Evolutionary conservation across 1,140 invertebrate species (phyloP).

Genomic region (Drosophila auraria): DNA sequence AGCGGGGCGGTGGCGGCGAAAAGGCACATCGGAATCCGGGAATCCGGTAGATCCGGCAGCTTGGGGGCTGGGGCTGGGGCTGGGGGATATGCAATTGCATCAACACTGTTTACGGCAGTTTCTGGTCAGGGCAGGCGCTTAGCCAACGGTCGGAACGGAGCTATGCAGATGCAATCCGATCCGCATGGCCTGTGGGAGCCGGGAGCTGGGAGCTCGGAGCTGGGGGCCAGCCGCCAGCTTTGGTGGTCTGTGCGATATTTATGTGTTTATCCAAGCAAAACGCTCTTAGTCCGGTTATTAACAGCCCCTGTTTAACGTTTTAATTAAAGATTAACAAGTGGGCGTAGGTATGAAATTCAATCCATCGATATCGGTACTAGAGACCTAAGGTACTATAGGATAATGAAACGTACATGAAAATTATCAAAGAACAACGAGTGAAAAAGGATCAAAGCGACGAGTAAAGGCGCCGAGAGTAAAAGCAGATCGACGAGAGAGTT

Average conservation of each 20-base stretch:
- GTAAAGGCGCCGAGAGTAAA: not conserved
- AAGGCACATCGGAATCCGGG: conserved; percentile 13
- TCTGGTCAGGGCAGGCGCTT: conserved; percentile 19
- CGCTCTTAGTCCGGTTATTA: conserved; percentile 5
- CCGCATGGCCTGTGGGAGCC: not conserved
- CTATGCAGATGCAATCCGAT: not conserved
- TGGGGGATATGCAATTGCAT: conserved; percentile 31
- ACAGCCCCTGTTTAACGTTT: conserved; percentile 1
- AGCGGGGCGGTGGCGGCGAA: conserved; percentile 1
- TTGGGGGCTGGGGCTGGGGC: not conserved
- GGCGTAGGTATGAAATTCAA: not conserved
- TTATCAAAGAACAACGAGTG: too few species aligned
- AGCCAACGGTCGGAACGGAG: not conserved
- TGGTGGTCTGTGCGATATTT: conserved; percentile 14
- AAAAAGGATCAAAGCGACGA: too few species aligned
- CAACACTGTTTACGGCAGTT: conserved; percentile 29
- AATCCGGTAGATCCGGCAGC: not conserved
- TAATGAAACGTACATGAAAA: too few species aligned
- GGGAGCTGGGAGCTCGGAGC: not conserved
- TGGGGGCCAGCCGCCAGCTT: not conserved
- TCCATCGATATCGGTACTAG: not conserved
- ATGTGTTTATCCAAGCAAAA: conserved; percentile 23
- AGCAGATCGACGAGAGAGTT: not conserved
- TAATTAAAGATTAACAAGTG: conserved; percentile 6
- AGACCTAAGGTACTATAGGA: too few species aligned